Conservation (phyloP, 2,113 vertebrate genomes). For the Oenanthe melanoleuca region DNA sequence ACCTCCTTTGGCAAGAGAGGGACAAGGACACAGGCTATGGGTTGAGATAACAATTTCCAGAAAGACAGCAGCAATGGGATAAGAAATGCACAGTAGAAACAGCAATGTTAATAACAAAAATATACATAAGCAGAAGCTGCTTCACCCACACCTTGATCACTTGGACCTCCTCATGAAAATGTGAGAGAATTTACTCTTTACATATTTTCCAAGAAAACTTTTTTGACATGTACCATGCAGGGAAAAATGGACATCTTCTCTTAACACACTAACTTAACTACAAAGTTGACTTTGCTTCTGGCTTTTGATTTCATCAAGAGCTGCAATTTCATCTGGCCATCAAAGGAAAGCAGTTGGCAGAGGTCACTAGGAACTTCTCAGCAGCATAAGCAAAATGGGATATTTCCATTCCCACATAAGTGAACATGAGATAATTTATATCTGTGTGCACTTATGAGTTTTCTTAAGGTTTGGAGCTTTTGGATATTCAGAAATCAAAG, state of each 20-base stretch:
- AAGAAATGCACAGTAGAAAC: fast-evolving
- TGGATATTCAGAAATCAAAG: not conserved
- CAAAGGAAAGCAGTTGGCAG: not conserved
- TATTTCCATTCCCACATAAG: not conserved
- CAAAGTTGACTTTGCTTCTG: not conserved
- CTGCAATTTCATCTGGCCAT: not conserved
- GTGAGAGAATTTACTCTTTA: not conserved
- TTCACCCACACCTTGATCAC: not conserved
- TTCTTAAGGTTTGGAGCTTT: not conserved
- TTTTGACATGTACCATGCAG: not conserved
- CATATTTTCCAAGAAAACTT: not conserved
- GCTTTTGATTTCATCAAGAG: not conserved
- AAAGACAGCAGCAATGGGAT: not conserved
- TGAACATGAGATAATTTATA: not conserved
- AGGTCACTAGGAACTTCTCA: not conserved
- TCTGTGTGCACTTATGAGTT: not conserved
- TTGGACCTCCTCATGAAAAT: not conserved
- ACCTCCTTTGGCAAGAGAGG: not conserved
- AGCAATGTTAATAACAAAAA: not conserved
- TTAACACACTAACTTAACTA: not conserved
- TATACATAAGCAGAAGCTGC: not conserved
- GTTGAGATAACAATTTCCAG: not conserved
- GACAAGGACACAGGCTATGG: not conserved
- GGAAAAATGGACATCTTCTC: not conserved
- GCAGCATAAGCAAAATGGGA: not conserved